Evolutionary conservation across 2,797 vertebrate species (phyloP).

Genomic region (Enteromius treurensis): DNA sequence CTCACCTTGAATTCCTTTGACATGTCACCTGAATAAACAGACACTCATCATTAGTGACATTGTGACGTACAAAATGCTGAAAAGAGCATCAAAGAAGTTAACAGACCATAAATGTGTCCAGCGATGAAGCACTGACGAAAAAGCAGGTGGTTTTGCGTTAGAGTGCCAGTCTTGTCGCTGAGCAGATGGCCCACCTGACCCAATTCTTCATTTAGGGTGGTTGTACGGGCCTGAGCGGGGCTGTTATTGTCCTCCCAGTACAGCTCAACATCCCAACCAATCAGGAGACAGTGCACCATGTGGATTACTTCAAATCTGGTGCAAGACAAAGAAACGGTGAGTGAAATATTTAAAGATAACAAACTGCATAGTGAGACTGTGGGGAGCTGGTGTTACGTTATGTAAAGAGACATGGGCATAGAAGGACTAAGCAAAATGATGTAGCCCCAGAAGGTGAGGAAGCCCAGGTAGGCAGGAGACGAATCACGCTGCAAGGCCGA

Average conservation of each 20-base stretch:
- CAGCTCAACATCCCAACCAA: slow-evolving; percentile 89
- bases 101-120: slow-evolving; percentile 83
- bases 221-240: slow-evolving; percentile 85
- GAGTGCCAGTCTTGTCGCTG: slow-evolving; percentile 95
- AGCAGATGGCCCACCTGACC: slow-evolving; percentile 92
- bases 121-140: slow-evolving; percentile 91
- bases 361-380: not conserved
- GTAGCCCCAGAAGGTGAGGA: slow-evolving; percentile 89
- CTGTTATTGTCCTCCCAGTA: slow-evolving; percentile 74
- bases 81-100: not conserved
- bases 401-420: slow-evolving; percentile 91
- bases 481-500: slow-evolving; percentile 61
- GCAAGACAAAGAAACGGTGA: not conserved
- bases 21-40: slow-evolving; percentile 36
- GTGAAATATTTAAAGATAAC: not conserved
- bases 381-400: slow-evolving; percentile 79
- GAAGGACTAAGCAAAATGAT: slow-evolving; percentile 88
- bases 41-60: not conserved
- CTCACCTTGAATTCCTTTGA: slow-evolving; percentile 25
- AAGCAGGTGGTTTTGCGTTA: slow-evolving; percentile 90
- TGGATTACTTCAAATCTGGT: slow-evolving; percentile 88
- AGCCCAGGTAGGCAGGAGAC: slow-evolving; percentile 72
- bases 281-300: slow-evolving; percentile 86
- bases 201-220: slow-evolving; percentile 87
- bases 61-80: not conserved